These are phyloP conservation scores for Drosophila aff. DNA, from an alignment of 1,140 invertebrate genomes.

Conservation along the genomic window DNA sequence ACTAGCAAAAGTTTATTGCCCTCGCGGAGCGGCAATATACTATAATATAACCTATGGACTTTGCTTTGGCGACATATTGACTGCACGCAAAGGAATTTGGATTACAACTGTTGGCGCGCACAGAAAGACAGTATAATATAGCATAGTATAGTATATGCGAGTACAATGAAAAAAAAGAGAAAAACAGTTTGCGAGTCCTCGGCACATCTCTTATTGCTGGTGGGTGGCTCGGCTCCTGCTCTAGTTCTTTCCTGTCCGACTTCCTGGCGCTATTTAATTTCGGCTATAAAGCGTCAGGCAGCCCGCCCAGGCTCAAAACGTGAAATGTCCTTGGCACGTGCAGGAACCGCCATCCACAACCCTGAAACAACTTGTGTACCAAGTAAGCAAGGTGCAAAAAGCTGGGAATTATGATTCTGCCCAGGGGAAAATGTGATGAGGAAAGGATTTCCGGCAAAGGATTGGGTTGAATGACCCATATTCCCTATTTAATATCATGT, in stretches of 20 bases:
- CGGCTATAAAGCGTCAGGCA: slow-evolving; percentile 44
- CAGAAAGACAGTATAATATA: slow-evolving; percentile 25
- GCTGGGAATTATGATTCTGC: slow-evolving; percentile 43
- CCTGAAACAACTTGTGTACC: slow-evolving; percentile 44
- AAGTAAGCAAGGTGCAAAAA: slow-evolving; percentile 46
- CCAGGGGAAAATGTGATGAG: slow-evolving; percentile 4
- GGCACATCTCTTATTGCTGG: slow-evolving; percentile 9
- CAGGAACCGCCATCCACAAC: not conserved
- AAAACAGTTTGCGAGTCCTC: slow-evolving; percentile 29
- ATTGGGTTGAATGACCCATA: slow-evolving; percentile 69
- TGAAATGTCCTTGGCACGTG: slow-evolving; percentile 69
- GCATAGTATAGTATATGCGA: slow-evolving; percentile 17
- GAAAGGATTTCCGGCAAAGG: slow-evolving; percentile 28
- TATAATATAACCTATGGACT: not conserved
- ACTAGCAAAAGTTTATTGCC: slow-evolving; percentile 72
- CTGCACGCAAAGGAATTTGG: slow-evolving; percentile 76
- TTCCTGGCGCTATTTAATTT: slow-evolving; percentile 71
- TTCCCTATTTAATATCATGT: slow-evolving; percentile 55
- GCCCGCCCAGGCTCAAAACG: not conserved
- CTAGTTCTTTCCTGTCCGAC: slow-evolving; percentile 39
- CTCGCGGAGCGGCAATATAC: slow-evolving; percentile 32
- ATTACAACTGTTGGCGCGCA: slow-evolving; percentile 39
- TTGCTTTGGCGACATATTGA: slow-evolving; percentile 62
- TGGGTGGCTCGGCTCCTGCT: not conserved
- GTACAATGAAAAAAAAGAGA: slow-evolving; percentile 38